Percentiles rank a stretch among this genome's conserved stretches.
These are phyloP conservation scores for Clitarchus hookeri DNA, from an alignment of 2,888 invertebrate genomes.

Conservation along the genomic window DNA sequence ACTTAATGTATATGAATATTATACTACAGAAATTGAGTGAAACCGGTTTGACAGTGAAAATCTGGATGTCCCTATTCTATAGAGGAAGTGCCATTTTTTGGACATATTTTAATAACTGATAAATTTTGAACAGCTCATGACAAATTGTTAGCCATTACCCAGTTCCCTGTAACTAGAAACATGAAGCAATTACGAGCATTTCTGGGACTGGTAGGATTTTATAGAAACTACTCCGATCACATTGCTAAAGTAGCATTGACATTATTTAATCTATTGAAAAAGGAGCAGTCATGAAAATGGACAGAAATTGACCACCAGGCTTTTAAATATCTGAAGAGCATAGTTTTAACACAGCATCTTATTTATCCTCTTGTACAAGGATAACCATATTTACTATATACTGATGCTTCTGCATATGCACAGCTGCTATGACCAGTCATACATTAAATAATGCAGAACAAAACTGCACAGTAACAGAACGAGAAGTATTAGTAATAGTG, in stretches of 20 bases:
- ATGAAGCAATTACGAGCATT: background rate
- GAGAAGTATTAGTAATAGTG: background rate
- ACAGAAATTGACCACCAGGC: background rate
- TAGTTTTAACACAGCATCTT: background rate
- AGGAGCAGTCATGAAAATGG: background rate
- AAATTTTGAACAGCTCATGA: background rate
- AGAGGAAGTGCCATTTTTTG: background rate
- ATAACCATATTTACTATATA: background rate
- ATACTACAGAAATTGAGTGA: background rate
- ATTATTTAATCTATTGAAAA: background rate
- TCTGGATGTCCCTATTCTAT: background rate
- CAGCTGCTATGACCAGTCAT: background rate
- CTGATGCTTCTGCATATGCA: background rate
- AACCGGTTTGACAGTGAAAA: background rate
- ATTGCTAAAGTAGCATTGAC: background rate
- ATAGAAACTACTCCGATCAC: background rate
- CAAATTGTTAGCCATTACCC: background rate
- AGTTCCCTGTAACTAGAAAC: background rate
- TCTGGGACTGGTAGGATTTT: background rate
- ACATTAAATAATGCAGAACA: background rate
- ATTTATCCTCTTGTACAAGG: background rate
- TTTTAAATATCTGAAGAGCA: background rate
- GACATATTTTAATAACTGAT: background rate
- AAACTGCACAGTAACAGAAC: background rate
- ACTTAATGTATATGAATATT: background rate